Evolutionary conservation across 2,888 invertebrate species (phyloP).

Genomic region (Dryadula phaetusa): DNA sequence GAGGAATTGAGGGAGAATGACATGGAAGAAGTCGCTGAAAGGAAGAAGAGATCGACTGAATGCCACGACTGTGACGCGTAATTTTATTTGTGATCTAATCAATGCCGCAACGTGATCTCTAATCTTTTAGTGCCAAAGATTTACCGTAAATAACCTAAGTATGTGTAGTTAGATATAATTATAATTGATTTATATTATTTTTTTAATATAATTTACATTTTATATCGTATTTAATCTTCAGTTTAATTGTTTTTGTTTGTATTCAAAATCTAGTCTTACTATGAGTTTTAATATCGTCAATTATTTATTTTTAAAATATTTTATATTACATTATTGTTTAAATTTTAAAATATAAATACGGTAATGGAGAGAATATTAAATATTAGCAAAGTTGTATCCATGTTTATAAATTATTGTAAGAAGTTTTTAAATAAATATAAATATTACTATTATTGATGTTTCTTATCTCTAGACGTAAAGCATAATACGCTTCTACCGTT

Average conservation of each 20-base stretch:
- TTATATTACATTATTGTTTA: background rate
- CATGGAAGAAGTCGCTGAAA: conserved; percentile 59
- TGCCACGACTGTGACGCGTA: conserved; percentile 74
- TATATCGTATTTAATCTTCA: background rate
- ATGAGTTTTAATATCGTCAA: background rate
- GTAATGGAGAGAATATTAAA: conserved; percentile 7
- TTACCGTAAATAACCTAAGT: conserved; percentile 31
- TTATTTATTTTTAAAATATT: conserved; percentile 4
- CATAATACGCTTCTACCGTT: conserved; percentile 41
- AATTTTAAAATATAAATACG: background rate
- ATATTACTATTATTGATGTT: conserved; percentile 36
- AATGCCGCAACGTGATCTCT: conserved; percentile 32
- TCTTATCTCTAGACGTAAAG: conserved; percentile 36
- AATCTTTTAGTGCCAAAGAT: conserved; percentile 48
- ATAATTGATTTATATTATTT: background rate
- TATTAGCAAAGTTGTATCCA: conserved; percentile 29
- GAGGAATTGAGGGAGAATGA: conserved; percentile 62
- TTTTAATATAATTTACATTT: background rate
- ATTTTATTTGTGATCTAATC: conserved; percentile 50
- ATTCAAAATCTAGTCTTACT: background rate
- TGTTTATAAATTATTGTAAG: conserved; percentile 26
- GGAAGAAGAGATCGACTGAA: conserved; percentile 67
- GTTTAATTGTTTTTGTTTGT: background rate
- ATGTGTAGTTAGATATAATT: conserved; percentile 15
- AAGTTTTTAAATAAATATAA: conserved; percentile 36